Conservation (phyloP, 2,888 invertebrate genomes). For the Agrenia bidenticulata region DNA sequence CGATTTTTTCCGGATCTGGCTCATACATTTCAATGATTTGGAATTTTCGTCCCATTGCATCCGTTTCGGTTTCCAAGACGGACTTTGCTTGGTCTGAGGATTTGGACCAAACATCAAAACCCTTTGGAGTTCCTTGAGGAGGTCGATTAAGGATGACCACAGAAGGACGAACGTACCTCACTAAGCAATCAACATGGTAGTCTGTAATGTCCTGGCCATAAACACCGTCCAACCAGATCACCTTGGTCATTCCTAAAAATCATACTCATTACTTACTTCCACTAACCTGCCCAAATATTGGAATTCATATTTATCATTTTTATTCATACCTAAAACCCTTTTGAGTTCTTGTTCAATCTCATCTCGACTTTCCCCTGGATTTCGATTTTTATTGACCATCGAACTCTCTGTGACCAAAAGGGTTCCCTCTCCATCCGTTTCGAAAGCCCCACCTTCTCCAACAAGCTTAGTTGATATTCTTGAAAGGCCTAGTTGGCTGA, state of each 20-base stretch:
- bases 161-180: constrained; percentile 20
- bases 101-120: constrained; percentile 22
- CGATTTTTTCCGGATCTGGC: constrained; percentile 19
- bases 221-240: constrained; percentile 27
- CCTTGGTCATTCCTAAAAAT: constrained; percentile 15
- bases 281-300: too few relatives aligned
- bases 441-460: constrained; percentile 21
- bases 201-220: constrained; percentile 23
- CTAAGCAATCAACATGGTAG: constrained; percentile 25
- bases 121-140: background rate
- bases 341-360: constrained; percentile 23
- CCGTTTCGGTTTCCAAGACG: constrained; percentile 18
- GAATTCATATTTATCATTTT: too few relatives aligned
- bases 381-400: constrained; percentile 26
- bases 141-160: constrained; percentile 21
- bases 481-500: background rate
- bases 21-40: constrained; percentile 18
- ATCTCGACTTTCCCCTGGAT: background rate
- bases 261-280: too few relatives aligned
- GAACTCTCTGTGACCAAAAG: constrained; percentile 26
- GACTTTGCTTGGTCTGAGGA: constrained; percentile 18
- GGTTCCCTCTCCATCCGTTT: constrained; percentile 27
- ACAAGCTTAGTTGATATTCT: background rate
- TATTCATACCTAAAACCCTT: background rate
- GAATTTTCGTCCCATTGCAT: constrained; percentile 24